These are phyloP conservation scores for Eupsilia transversa DNA, from an alignment of 2,888 invertebrate genomes.

Conservation along the genomic window DNA sequence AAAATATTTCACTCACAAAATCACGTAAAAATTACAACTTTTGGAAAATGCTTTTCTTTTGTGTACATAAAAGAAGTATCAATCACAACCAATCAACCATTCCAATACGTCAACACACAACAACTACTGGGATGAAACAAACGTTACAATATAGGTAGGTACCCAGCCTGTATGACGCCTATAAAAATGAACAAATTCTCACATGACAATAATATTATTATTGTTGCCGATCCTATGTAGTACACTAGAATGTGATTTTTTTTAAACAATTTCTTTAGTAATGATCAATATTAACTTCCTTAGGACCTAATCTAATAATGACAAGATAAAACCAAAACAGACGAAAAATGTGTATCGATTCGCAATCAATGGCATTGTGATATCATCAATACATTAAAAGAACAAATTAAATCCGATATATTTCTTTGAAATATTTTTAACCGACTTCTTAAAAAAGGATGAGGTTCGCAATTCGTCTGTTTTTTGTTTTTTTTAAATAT, in stretches of 20 bases:
- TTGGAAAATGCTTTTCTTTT: not conserved
- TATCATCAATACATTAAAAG: not conserved
- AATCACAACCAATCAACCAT: not conserved
- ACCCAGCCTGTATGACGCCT: not conserved
- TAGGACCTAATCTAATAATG: not conserved
- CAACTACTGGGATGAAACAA: slow-evolving; percentile 6
- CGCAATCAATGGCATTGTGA: not conserved
- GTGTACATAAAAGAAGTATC: not conserved
- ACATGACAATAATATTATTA: not conserved
- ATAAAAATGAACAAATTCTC: not conserved
- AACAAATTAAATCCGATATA: not conserved
- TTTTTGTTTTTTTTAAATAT: too few species aligned
- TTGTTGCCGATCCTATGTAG: not conserved
- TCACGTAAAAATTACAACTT: not conserved
- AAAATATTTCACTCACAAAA: not conserved
- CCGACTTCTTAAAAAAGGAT: too few species aligned
- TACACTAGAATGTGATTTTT: not conserved
- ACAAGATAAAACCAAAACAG: not conserved
- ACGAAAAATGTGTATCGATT: not conserved
- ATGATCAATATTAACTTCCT: not conserved
- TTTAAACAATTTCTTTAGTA: not conserved
- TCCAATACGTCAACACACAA: not conserved
- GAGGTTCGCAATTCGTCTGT: too few species aligned
- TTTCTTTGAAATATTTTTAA: not conserved
- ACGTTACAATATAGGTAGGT: not conserved